phyloP scores from a whole-genome alignment of 2,888 invertebrate species.

The Drosophila vallismaia region DNA sequence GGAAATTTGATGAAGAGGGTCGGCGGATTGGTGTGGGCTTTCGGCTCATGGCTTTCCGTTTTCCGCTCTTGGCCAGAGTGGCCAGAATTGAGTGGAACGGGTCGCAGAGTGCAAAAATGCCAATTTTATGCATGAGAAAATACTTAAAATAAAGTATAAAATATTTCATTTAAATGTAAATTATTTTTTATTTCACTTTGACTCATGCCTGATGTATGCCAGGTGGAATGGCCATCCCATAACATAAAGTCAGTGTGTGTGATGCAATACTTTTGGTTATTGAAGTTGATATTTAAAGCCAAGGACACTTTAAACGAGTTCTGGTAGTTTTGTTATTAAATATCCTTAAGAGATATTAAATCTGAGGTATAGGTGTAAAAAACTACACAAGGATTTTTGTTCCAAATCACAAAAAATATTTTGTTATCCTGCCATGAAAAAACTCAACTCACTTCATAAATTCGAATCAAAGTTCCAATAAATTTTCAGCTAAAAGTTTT shows the following conservation, averaged over 20 bases:
- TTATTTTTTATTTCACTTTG: slow-evolving; percentile 49
- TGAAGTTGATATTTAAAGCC: slow-evolving; percentile 10
- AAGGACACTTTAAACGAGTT: slow-evolving; percentile 5
- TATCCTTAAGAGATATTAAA: no score
- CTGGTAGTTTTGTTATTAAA: no score
- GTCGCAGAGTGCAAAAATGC: slow-evolving; percentile 60
- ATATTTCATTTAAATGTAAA: slow-evolving; percentile 78
- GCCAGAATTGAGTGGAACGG: slow-evolving; percentile 13
- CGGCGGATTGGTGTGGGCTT: slow-evolving; percentile 1
- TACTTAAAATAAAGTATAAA: slow-evolving; percentile 70
- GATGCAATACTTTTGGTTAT: not conserved
- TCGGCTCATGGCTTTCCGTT: not conserved
- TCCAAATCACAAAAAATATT: no score
- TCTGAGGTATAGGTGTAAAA: no score
- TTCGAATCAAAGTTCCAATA: slow-evolving; percentile 16
- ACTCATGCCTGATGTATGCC: slow-evolving; percentile 18
- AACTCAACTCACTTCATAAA: slow-evolving; percentile 1
- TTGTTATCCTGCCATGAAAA: no score
- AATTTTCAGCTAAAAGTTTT: slow-evolving; percentile 26
- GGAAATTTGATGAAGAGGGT: slow-evolving; percentile 33
- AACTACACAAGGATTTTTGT: no score
- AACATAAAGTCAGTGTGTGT: slow-evolving; percentile 14
- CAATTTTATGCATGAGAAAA: slow-evolving; percentile 77
- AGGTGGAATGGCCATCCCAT: slow-evolving; percentile 26
- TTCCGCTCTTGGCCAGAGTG: not conserved